A percentile compares a stretch with the other conserved stretches of the same genome.
Evolutionary conservation across 2,113 vertebrate genomes (phyloP).

Genomic region (Forbesichthys papilliferus): DNA sequence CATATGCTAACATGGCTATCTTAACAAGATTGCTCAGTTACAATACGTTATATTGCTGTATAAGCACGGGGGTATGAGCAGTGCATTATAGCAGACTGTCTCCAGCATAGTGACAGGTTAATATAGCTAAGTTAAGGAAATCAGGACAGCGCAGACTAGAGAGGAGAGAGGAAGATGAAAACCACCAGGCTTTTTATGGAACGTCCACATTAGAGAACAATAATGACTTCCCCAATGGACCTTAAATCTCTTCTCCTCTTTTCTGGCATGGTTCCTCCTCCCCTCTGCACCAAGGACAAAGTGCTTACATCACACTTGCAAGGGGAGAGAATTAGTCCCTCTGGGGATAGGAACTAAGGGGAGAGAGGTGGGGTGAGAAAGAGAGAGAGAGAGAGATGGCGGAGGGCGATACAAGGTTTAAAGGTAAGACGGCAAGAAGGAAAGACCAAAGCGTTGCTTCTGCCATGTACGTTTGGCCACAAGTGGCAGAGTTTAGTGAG

Average conservation of each 20-base stretch:
- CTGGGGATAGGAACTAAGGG: slow-evolving; percentile 63
- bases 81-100: no score
- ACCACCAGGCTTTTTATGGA: slow-evolving; percentile 4
- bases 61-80: no score
- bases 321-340: slow-evolving; percentile 37
- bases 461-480: no score
- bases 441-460: no score
- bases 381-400: slow-evolving; percentile 26
- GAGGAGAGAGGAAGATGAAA: slow-evolving; percentile 33
- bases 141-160: slow-evolving; percentile 16
- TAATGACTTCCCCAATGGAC: slow-evolving; percentile 39
- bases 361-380: slow-evolving; percentile 52
- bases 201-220: slow-evolving; percentile 30
- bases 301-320: slow-evolving; percentile 56
- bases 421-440: slow-evolving; percentile 30
- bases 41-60: no score
- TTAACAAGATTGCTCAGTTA: no score
- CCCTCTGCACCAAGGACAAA: slow-evolving; percentile 60
- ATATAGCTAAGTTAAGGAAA: neutral
- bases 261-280: neutral
- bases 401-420: slow-evolving; percentile 53
- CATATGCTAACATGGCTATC: no score
- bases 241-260: neutral
- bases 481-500: no score
- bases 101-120: no score